Base-by-base conservation (phyloP, 2,888 invertebrate species). In the Ashinkailepas kermadecensis region DNA sequence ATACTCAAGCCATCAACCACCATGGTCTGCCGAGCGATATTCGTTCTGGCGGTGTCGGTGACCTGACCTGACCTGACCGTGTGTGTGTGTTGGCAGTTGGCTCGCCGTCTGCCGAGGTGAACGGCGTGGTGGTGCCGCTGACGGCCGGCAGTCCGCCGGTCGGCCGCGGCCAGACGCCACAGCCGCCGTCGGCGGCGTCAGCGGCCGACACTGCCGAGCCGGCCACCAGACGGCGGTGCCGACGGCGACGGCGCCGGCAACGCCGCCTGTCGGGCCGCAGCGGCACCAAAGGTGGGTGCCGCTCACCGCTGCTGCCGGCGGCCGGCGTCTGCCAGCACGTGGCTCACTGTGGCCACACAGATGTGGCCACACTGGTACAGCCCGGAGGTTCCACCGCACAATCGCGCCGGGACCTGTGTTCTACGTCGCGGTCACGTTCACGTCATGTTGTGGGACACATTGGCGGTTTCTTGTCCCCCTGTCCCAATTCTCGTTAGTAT, bases 91-190 rank as follows among this genome's bases (percentile, higher is more conserved):
- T 62, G 90, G 79, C 95, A 93, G 88, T 99, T 99, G 90, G 97
- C 99, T 1, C 99, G 99, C 0, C 98, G 98, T 84, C 90, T 91
- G 88, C 97, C 97, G 85, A 99, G 97, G 87, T 99, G 99, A 0
- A 99, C 99, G 0, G 97, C 97, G 82, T 90, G 89, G 0, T 86
- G 85, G 85, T 96, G 95, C 99, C 99, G 99, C 0, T 95, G 94
- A 88, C 98, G 99, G 25, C 97, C 89, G 86, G 92, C 91, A 18
- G 94, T 93, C 25, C 91, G 90, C 0, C 96, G 95, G 7, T 95
- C 94, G 1, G 91, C 87, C 81, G 99, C 88, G 0, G 89, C 88
- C 86, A 95, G 94, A 98, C 98, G 99, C 65, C 92, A 91, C 1
- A 91, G 87, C 11, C 94, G 96, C 0, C 98, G 97, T 56, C 64